Percentiles rank a stretch among this genome's conserved stretches.
Evolutionary conservation across 2,888 invertebrate genomes (phyloP).

Genomic region (Empis livida): DNA sequence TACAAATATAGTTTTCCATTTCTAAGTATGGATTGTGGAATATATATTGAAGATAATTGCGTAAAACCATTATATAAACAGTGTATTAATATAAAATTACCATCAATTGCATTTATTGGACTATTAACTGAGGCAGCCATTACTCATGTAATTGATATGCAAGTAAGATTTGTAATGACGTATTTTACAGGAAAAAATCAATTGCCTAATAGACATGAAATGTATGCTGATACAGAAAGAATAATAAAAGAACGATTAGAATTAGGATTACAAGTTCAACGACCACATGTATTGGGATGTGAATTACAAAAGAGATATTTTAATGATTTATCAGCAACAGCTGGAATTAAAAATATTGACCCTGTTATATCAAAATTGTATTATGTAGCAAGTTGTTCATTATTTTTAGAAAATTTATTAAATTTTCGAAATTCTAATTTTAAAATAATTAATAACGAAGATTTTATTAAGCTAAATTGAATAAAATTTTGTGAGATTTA

Average conservation of each 20-base stretch:
- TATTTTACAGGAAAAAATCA: slow-evolving; percentile 47
- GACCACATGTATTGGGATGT: slow-evolving; percentile 68
- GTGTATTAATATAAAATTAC: slow-evolving; percentile 63
- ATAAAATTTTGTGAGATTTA: no score
- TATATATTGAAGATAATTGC: slow-evolving; percentile 60
- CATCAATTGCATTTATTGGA: slow-evolving; percentile 70
- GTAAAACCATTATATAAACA: slow-evolving; percentile 78
- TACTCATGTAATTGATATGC: slow-evolving; percentile 72
- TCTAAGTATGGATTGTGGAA: slow-evolving; percentile 50
- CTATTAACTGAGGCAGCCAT: slow-evolving; percentile 68
- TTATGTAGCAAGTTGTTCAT: slow-evolving; percentile 33
- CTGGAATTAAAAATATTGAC: slow-evolving; percentile 46
- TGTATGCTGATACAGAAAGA: slow-evolving; percentile 46
- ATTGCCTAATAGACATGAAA: slow-evolving; percentile 48
- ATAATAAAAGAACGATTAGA: slow-evolving; percentile 46
- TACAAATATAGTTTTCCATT: slow-evolving; percentile 67
- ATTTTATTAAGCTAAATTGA: not conserved
- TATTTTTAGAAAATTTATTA: slow-evolving; percentile 13
- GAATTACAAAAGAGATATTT: slow-evolving; percentile 52
- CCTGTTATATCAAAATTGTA: slow-evolving; percentile 60
- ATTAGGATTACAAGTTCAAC: slow-evolving; percentile 51
- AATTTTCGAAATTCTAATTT: slow-evolving; percentile 8
- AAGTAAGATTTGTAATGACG: slow-evolving; percentile 51
- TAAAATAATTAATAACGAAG: not conserved
- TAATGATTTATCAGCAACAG: slow-evolving; percentile 48